Conservation (phyloP, 2,888 invertebrate species). For the Drosophila mimetica region DNA sequence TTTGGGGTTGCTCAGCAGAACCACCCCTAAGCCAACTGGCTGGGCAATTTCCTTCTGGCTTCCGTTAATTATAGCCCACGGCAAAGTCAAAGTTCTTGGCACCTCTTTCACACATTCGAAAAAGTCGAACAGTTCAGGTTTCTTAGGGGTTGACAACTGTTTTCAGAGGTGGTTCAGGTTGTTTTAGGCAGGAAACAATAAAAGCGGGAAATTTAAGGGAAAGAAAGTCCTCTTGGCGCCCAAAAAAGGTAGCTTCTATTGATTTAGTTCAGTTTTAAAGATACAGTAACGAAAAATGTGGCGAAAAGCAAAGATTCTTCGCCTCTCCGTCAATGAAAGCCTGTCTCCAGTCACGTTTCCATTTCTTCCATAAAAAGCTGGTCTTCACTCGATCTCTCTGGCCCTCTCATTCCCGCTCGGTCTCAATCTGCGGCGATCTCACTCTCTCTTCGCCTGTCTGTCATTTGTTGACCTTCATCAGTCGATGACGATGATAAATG, state of each 20-base stretch:
- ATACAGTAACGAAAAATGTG: background rate
- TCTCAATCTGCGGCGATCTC: conserved; percentile 1
- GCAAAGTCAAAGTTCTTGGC: conserved; percentile 54
- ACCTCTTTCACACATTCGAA: conserved; percentile 19
- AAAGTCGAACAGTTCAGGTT: conserved; percentile 12
- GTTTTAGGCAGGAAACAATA: conserved; percentile 2
- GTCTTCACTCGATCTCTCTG: conserved; percentile 5
- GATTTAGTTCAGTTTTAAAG: background rate
- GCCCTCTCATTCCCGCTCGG: conserved; percentile 1
- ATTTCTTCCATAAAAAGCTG: conserved; percentile 21
- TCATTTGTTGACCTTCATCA: conserved; percentile 61
- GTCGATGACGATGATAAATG: conserved; percentile 42
- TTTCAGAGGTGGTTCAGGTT: conserved; percentile 23
- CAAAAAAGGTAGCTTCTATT: too few relatives aligned
- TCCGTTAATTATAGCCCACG: conserved; percentile 43
- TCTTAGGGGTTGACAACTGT: conserved; percentile 18
- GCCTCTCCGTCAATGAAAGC: background rate
- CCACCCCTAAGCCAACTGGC: conserved; percentile 46
- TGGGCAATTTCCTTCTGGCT: conserved; percentile 55
- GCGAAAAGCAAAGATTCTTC: background rate
- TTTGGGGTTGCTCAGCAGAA: conserved; percentile 44
- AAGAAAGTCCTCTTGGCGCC: conserved; percentile 7
- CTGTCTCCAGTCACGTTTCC: conserved; percentile 22
- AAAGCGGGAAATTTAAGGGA: conserved; percentile 1
- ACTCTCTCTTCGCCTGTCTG: conserved; percentile 28